Percentiles rank a stretch among this genome's conserved stretches.
Conservation (phyloP, 2,797 vertebrate species). For the Dendrocincla tyrannina region DNA sequence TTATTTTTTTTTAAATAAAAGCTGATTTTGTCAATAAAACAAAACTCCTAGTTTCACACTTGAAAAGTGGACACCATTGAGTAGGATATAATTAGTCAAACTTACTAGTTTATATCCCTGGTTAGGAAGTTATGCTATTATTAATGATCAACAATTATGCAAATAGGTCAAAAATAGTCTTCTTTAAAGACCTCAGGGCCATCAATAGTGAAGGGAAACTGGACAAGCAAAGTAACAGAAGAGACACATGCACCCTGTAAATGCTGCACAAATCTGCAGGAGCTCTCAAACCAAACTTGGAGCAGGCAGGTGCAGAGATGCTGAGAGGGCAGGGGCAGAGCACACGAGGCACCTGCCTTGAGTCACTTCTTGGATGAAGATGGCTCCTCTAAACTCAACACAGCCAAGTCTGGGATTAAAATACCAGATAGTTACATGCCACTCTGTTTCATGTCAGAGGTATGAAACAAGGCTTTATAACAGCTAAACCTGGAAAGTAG, state of each 20-base stretch:
- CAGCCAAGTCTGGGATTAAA: background rate
- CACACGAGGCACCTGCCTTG: fast-evolving
- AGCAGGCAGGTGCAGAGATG: fast-evolving
- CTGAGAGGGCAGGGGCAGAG: background rate
- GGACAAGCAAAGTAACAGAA: background rate
- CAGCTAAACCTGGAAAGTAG: background rate
- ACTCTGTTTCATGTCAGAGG: background rate
- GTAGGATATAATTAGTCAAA: background rate
- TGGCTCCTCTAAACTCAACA: fast-evolving
- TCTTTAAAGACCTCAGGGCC: background rate
- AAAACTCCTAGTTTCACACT: background rate
- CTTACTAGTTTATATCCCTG: background rate
- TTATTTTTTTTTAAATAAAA: background rate
- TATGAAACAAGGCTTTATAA: background rate
- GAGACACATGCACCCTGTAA: fast-evolving
- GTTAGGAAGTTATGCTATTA: background rate
- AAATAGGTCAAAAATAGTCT: background rate
- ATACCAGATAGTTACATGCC: background rate
- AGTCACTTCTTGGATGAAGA: fast-evolving
- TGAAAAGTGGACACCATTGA: background rate
- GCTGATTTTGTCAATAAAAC: background rate
- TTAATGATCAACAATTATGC: background rate
- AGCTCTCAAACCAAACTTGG: fast-evolving
- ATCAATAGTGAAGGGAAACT: background rate
- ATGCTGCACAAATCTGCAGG: background rate